Base-by-base conservation (phyloP, 2,888 invertebrate genomes). In the Oxycera nigricornis region DNA sequence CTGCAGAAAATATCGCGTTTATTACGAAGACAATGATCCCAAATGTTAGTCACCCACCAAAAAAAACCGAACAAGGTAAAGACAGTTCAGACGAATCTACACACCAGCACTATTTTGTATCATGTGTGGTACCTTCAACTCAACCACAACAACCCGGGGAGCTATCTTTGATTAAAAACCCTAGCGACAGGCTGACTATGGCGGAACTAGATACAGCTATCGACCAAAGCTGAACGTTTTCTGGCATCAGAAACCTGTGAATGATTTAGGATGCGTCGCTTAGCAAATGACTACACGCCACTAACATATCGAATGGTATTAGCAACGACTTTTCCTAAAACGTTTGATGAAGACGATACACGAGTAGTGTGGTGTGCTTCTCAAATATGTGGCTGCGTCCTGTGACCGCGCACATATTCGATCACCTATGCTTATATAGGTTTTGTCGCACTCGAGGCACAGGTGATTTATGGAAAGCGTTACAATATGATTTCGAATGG, bases 191-290 rank as follows among this genome's bases (percentile, higher is more conserved):
- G n/a, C 35, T 39, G 20, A 62, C 62, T 35, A 62, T 62, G 9
- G 62, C 62, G 62, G 35, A 62, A 62, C 17, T 62, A 20, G 20
- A 55, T 55, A 55, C 24, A 11, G 24, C 24, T 22, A 62, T 62
- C 35, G 17, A 28, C 35, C 17, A 62, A 31, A 35, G 31, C 4
- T 39, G 17, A 35, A 30, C 35, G 35, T 62, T 62, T 35, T 31
- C 28, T 28, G 7, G 35, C 11, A 62, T 62, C 35, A 17, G 35
- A 62, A 62, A 31, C n/a, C 20, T 20, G 28, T 62, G 62, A 31
- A 62, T 62, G 62, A 62, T 62, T 62, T 62, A 62, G 62, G 62
- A 62, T 62, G 62, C 62, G 62, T 62, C 28, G 35, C 35, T 62
- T 35, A 31, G 62, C 62, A 62, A 62, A 62, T 35, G 62, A 62